These are phyloP conservation scores for Temnothorax rugatulus DNA, from an alignment of 2,888 invertebrate species.

Conservation along the genomic window DNA sequence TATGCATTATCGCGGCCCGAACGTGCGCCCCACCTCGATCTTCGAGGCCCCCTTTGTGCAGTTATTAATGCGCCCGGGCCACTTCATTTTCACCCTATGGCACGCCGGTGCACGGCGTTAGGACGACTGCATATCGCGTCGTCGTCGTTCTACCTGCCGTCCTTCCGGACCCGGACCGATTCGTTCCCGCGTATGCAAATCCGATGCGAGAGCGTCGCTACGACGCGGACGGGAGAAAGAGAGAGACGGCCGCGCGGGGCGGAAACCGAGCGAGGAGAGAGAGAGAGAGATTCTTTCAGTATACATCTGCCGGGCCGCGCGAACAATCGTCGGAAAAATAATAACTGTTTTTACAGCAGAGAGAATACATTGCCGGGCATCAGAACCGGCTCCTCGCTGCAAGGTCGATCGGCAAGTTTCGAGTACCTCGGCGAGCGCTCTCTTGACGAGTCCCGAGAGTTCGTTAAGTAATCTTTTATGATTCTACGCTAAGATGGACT, in stretches of 20 bases:
- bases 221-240: conserved; percentile 56
- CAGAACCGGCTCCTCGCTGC: conserved; percentile 64
- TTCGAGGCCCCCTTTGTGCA: conserved; percentile 80
- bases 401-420: conserved; percentile 43
- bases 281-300: conserved; percentile 72
- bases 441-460: conserved; percentile 23
- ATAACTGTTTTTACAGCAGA: conserved; percentile 84
- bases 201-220: conserved; percentile 58
- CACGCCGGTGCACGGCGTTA: conserved; percentile 47
- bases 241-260: conserved; percentile 42
- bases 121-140: conserved; percentile 61
- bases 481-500: background rate
- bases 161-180: conserved; percentile 78
- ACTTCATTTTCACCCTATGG: conserved; percentile 83
- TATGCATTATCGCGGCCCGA: conserved; percentile 75
- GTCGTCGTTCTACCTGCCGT: conserved; percentile 79
- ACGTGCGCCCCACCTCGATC: conserved; percentile 73
- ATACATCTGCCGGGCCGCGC: conserved; percentile 80
- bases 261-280: conserved; percentile 55
- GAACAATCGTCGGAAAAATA: conserved; percentile 83
- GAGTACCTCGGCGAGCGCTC: conserved; percentile 28
- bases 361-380: conserved; percentile 76
- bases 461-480: conserved; percentile 40
- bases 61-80: conserved; percentile 84
- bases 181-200: conserved; percentile 84